Percentiles rank a stretch among this genome's conserved stretches.
These are phyloP conservation scores for Macrostomum cliftonense DNA, from an alignment of 2,888 invertebrate genomes.

Conservation along the genomic window DNA sequence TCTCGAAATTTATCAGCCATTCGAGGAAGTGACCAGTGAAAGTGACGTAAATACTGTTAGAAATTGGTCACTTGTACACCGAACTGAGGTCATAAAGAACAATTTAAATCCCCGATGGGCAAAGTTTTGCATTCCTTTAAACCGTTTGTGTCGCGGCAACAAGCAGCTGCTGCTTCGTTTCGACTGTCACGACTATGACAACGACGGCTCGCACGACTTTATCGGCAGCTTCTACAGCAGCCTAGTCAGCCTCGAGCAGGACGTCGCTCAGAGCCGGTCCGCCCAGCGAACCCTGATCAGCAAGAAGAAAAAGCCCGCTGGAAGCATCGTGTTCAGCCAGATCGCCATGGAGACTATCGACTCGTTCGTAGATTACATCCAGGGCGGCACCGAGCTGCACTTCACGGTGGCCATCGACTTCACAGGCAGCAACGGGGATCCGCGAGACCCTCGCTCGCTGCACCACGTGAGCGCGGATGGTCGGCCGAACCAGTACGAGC, in stretches of 20 bases:
- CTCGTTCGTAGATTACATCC: too few species aligned
- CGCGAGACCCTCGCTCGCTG: slow-evolving; percentile 34
- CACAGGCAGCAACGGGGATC: slow-evolving; percentile 40
- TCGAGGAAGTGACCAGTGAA: not conserved
- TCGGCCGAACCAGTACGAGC: slow-evolving; percentile 40
- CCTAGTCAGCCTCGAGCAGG: not conserved
- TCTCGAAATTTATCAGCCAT: too few species aligned
- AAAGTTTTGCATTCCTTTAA: slow-evolving; percentile 37
- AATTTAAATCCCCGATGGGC: slow-evolving; percentile 43
- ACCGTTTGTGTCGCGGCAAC: slow-evolving; percentile 41
- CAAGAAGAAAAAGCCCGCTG: too few species aligned
- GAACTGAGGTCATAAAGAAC: slow-evolving; percentile 41
- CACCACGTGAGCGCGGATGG: slow-evolving; percentile 33
- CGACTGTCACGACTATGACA: slow-evolving; percentile 41
- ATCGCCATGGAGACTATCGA: too few species aligned
- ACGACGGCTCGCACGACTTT: slow-evolving; percentile 23
- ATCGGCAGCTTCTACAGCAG: not conserved
- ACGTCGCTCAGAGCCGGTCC: not conserved
- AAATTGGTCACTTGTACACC: slow-evolving; percentile 40
- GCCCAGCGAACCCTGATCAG: not conserved
- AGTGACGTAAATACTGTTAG: slow-evolving; percentile 2
- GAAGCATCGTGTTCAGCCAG: too few species aligned
- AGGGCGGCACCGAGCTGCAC: slow-evolving; percentile 34
- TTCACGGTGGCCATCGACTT: slow-evolving; percentile 41
- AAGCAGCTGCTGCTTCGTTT: slow-evolving; percentile 15